phyloP scores from a whole-genome alignment of 1,140 invertebrate genomes.

The Trinorchestia longiramus region DNA sequence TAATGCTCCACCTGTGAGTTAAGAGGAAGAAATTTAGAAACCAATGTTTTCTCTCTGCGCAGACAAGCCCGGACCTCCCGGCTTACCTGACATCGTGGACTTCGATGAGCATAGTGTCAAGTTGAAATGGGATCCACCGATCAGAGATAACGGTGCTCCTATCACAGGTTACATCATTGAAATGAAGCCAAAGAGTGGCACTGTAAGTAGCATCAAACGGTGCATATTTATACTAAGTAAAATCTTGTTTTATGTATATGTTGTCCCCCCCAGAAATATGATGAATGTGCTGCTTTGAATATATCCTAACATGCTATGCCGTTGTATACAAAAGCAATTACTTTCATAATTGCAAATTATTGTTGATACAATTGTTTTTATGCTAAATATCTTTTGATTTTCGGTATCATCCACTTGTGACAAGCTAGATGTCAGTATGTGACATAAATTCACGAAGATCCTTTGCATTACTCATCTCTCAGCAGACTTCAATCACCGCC shows the following conservation, averaged over 20 bases:
- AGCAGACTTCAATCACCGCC: background rate
- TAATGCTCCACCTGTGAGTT: too few relatives aligned
- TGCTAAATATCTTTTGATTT: too few relatives aligned
- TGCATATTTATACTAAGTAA: too few relatives aligned
- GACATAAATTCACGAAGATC: background rate
- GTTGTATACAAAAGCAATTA: background rate
- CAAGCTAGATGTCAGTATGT: background rate
- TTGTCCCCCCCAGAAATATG: too few relatives aligned
- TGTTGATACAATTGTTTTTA: too few relatives aligned
- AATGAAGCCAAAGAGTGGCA: conserved; percentile 78
- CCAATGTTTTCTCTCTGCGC: conserved; percentile 3
- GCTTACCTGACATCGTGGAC: conserved; percentile 91
- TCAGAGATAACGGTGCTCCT: conserved; percentile 94
- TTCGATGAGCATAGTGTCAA: conserved; percentile 93
- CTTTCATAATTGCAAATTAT: background rate
- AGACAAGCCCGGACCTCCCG: conserved; percentile 89
- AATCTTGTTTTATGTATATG: too few relatives aligned
- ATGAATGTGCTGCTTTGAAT: background rate
- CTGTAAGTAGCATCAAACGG: conserved; percentile 37
- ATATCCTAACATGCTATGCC: background rate
- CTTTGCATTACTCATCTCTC: background rate
- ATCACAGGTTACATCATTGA: conserved; percentile 95
- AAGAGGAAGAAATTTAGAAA: background rate
- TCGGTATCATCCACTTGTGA: background rate
- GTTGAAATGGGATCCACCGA: conserved; percentile 95